Conservation (phyloP, 2,113 vertebrate species). For the Hymenochirus boettgeri region DNA sequence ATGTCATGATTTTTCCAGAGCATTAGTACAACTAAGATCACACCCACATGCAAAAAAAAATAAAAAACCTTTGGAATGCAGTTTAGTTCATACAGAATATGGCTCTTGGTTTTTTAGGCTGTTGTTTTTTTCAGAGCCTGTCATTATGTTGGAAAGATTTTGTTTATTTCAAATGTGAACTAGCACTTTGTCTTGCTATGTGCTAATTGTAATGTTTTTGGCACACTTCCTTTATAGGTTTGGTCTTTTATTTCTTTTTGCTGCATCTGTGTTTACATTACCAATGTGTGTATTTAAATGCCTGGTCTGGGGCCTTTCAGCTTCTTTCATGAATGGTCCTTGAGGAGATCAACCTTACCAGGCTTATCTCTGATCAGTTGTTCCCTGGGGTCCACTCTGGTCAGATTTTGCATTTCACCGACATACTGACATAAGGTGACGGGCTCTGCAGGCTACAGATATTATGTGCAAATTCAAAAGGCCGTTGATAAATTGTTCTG, state of each 20-base stretch:
- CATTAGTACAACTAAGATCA: too few species aligned
- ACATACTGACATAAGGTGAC: slow-evolving; percentile 58
- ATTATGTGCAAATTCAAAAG: slow-evolving; percentile 60
- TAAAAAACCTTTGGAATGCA: background rate
- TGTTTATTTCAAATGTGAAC: slow-evolving; percentile 48
- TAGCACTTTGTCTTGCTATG: background rate
- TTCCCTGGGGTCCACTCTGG: slow-evolving; percentile 49
- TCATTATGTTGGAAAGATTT: slow-evolving; percentile 25
- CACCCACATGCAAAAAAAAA: too few species aligned
- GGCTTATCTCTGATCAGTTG: slow-evolving; percentile 51
- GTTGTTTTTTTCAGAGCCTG: slow-evolving; percentile 28
- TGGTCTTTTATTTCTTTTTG: slow-evolving; percentile 30
- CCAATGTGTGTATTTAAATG: slow-evolving; percentile 45
- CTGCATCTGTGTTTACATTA: slow-evolving; percentile 59
- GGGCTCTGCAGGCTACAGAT: slow-evolving; percentile 57
- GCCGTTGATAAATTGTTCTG: slow-evolving; percentile 71
- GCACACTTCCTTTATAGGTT: slow-evolving; percentile 29
- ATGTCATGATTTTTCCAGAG: too few species aligned
- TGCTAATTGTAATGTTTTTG: slow-evolving; percentile 47
- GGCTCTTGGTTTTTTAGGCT: slow-evolving; percentile 12
- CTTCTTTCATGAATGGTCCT: slow-evolving; percentile 55
- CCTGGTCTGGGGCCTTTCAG: slow-evolving; percentile 48
- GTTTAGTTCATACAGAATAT: background rate
- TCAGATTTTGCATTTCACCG: slow-evolving; percentile 57
- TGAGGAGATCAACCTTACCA: slow-evolving; percentile 51